Percentiles rank a stretch among this genome's conserved stretches.
Conservation (phyloP, 2,888 invertebrate genomes). For the Rapana venosa region DNA sequence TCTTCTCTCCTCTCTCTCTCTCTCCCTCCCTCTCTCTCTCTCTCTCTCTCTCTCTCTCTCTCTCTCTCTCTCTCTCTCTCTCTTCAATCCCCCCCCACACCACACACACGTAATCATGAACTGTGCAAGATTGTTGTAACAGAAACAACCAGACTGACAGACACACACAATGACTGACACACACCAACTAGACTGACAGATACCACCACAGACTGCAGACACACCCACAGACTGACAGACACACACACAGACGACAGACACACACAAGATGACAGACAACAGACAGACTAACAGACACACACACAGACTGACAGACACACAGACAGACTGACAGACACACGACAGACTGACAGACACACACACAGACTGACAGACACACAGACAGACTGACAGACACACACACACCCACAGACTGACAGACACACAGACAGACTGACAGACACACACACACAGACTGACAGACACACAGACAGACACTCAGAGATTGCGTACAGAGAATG, state of each 20-base stretch:
- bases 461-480: not conserved
- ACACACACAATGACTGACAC: not conserved
- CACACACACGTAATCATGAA: no score
- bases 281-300: conserved; percentile 12
- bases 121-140: not conserved
- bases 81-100: no score
- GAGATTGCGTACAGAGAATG: not conserved
- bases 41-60: not conserved
- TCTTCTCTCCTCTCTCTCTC: no score
- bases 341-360: no score
- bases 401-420: no score
- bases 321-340: no score
- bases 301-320: not conserved
- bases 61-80: not conserved
- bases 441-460: not conserved
- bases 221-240: no score
- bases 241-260: no score
- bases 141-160: no score
- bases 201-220: not conserved
- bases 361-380: not conserved
- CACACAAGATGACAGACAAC: no score
- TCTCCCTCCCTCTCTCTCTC: not conserved
- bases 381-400: no score
- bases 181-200: not conserved
- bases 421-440: not conserved